Base-by-base conservation (phyloP, 2,113 vertebrate genomes). In the Dascyllus trimaculatus region DNA sequence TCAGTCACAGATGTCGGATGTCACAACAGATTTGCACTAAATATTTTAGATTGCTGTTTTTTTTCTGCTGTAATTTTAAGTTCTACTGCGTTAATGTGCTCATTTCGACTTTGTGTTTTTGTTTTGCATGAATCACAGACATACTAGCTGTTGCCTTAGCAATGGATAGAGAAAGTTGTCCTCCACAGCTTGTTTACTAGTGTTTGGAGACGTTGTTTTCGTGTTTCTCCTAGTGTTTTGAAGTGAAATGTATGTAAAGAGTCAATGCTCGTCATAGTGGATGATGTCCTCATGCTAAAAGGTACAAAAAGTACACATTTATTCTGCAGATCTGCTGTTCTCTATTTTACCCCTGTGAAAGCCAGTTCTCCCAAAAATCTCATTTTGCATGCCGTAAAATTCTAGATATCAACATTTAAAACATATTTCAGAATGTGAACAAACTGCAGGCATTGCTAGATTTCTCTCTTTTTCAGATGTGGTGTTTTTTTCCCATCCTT, bases 401-500 rank as follows among this genome's bases (percentile, higher is more conserved):
- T 59, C 1, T 32, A 49, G 69, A 48, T 51, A 52, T 24, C 19
- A 52, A 6, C 6, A 58, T 1, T 43, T 0, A 40, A 62, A 61
- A 26, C 1, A 48, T 24, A 57, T 54, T 66, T 46, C 2, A 49
- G 3, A 54, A 26, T 71, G 21, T 64, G 11, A 14, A 53, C 32
- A 38, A 75, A 17, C 29, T 65, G 24, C 21, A 22, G 43, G 22
- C 54, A 26, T 69, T 21, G 19, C 14, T 53, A 48, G 52, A 58
- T 45, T 67, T 54, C 13, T 54, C 48, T 26, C 18, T 60, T 81
- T 61, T 63, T 54, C 15, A 60, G n/a, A 40, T 24, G 21, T n/a
- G 19, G 56, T 70, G 63, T 80, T 76, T 22, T 35, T 75, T 75
- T 72, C 74, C 71, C 70, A 53, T 56, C 22, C 65, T 26, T 72